Conservation (phyloP, 2,888 invertebrate species). For the Digitonthophagus gazella region DNA sequence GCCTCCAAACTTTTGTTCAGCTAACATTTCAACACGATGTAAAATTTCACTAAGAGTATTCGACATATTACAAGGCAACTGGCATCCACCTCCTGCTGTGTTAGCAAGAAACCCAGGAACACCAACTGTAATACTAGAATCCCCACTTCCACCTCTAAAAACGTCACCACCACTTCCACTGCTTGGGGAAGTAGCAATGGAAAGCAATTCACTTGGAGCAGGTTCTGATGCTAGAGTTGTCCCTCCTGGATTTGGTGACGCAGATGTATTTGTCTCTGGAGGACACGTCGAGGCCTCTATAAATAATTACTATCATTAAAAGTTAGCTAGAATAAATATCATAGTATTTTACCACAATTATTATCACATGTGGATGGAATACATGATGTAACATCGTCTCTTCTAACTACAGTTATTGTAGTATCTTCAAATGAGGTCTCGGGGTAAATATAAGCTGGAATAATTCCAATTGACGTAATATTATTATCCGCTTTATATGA, state of each 20-base stretch:
- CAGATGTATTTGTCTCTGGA: background rate
- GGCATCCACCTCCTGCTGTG: slow-evolving; percentile 8
- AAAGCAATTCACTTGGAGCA: background rate
- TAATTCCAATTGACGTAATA: background rate
- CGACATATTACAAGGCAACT: slow-evolving; percentile 20
- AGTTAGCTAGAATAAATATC: background rate
- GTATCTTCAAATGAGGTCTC: background rate
- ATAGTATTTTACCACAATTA: background rate
- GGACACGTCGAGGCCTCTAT: background rate
- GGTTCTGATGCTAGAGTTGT: background rate
- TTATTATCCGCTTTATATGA: background rate
- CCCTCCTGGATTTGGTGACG: background rate
- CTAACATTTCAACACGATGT: slow-evolving; percentile 22
- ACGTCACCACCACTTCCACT: no score
- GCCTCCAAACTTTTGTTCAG: slow-evolving; percentile 17
- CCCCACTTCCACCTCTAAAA: no score
- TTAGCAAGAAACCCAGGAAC: background rate
- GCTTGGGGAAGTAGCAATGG: no score
- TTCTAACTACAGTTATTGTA: background rate
- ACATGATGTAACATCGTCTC: background rate
- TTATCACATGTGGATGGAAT: background rate
- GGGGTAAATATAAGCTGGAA: background rate
- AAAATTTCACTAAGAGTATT: slow-evolving; percentile 25
- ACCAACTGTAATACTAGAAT: background rate
- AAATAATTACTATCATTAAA: background rate